Evolutionary conservation across 2,113 vertebrate species (phyloP).

Genomic region (Lasiurus borealis): DNA sequence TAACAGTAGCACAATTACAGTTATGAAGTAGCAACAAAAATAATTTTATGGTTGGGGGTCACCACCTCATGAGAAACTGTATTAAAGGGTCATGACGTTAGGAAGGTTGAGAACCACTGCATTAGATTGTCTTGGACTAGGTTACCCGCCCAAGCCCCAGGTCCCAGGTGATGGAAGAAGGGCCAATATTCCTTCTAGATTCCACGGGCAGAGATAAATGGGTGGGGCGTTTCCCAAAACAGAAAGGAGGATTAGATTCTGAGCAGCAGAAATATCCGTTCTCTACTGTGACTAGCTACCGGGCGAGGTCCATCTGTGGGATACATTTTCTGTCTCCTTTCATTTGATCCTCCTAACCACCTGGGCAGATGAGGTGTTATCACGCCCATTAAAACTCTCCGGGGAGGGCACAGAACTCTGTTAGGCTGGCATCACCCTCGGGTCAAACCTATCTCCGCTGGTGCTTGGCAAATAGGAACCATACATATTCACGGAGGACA

Average conservation of each 20-base stretch:
- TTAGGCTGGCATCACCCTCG: too few species aligned
- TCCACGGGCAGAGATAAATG: neutral
- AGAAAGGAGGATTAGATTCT: neutral
- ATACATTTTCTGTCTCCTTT: neutral
- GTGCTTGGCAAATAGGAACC: too few species aligned
- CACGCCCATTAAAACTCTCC: neutral
- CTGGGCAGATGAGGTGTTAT: neutral
- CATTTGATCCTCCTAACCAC: neutral
- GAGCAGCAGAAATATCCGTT: neutral
- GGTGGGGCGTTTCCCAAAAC: neutral
- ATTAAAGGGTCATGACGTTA: too few species aligned
- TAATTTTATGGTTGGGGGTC: too few species aligned
- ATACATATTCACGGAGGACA: neutral
- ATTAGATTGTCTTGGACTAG: neutral
- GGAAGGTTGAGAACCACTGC: too few species aligned
- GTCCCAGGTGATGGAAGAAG: neutral
- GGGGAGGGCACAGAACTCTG: too few species aligned
- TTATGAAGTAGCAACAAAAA: too few species aligned
- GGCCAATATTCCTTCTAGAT: neutral
- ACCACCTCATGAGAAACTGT: too few species aligned
- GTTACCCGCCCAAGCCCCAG: neutral
- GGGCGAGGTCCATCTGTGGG: neutral
- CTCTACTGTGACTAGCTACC: neutral
- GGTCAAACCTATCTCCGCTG: too few species aligned
- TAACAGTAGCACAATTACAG: too few species aligned